phyloP scores from a whole-genome alignment of 2,888 invertebrate genomes.

The Hypolimnas misippus region DNA sequence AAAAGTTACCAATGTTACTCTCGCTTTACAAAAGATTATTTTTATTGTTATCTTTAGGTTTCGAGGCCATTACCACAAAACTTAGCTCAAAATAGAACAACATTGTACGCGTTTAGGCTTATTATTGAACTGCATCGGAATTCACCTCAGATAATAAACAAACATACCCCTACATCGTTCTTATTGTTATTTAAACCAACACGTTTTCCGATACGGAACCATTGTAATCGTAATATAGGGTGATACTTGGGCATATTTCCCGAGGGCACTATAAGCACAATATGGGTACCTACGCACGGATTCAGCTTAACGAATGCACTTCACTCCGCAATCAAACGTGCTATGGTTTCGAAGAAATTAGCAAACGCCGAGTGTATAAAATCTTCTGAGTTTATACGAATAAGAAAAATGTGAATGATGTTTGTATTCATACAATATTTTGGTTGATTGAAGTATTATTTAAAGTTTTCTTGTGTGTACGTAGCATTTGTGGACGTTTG shows the following conservation, averaged over 20 bases:
- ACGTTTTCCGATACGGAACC: conserved; percentile 28
- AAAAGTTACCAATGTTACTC: too few species aligned
- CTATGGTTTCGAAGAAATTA: conserved; percentile 24
- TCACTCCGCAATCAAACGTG: conserved; percentile 34
- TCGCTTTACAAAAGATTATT: too few species aligned
- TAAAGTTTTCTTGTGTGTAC: too few species aligned
- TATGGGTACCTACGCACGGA: conserved; percentile 41
- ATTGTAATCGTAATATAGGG: conserved; percentile 30
- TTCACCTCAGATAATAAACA: conserved; percentile 15
- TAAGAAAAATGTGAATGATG: background rate
- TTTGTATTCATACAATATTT: too few species aligned
- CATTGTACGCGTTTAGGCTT: too few species aligned
- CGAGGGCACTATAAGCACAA: conserved; percentile 58
- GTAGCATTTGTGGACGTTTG: too few species aligned
- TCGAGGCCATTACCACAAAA: too few species aligned
- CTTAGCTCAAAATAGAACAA: too few species aligned
- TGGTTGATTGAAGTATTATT: too few species aligned
- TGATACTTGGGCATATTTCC: conserved; percentile 57
- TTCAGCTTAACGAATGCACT: conserved; percentile 45
- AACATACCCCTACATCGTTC: conserved; percentile 2
- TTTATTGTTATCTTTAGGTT: too few species aligned
- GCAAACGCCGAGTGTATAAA: conserved; percentile 4
- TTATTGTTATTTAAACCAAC: conserved; percentile 21
- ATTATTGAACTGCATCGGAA: too few species aligned
- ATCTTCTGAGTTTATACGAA: background rate